These are phyloP conservation scores for Dissostichus mawsoni DNA, from an alignment of 2,113 vertebrate species.

Conservation along the genomic window DNA sequence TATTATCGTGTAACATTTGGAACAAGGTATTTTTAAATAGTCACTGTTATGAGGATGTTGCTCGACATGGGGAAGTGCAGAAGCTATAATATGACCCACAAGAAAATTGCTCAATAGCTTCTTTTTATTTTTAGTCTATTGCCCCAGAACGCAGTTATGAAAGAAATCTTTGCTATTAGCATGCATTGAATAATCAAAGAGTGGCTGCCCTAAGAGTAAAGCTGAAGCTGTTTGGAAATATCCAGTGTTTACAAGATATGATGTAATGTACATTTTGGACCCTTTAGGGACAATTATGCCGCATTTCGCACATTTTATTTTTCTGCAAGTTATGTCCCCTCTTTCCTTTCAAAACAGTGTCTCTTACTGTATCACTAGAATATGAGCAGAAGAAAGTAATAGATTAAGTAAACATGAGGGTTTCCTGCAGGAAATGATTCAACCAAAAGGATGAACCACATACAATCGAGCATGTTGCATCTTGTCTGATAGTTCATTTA, in stretches of 20 bases:
- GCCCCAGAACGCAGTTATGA: not conserved
- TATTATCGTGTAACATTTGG: not conserved
- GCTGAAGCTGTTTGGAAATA: not conserved
- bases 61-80: not conserved
- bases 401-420: not conserved
- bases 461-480: not conserved
- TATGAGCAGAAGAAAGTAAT: not conserved
- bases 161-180: not conserved
- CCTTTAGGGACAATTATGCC: not conserved
- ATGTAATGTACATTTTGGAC: not conserved
- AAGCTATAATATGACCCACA: not conserved
- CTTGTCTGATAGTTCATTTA: not conserved
- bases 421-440: constrained; percentile 6
- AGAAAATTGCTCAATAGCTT: not conserved
- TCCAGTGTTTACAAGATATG: not conserved
- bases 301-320: not conserved
- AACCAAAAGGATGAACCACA: not conserved
- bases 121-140: not conserved
- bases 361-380: not conserved
- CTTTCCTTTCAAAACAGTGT: too few relatives aligned
- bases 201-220: not conserved
- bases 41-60: constrained; percentile 4
- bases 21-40: not conserved
- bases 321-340: too few relatives aligned
- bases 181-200: not conserved